These are phyloP conservation scores for Sarcophaga variegata DNA, from an alignment of 2,888 invertebrate genomes.

Conservation along the genomic window DNA sequence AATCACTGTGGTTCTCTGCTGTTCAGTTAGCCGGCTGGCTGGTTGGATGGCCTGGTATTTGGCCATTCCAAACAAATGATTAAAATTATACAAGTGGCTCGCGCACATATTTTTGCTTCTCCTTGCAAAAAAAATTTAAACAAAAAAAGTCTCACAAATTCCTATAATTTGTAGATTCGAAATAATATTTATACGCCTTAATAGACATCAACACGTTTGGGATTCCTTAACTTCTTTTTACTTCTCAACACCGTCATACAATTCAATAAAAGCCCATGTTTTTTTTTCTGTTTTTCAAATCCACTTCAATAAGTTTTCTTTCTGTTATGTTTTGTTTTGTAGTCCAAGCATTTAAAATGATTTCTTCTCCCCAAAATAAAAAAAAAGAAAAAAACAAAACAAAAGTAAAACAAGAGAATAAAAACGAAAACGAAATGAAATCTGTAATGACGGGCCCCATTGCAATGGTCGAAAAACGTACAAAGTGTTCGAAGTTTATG, in stretches of 20 bases:
- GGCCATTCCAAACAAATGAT: constrained; percentile 74
- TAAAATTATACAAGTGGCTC: constrained; percentile 72
- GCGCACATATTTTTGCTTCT: constrained; percentile 60
- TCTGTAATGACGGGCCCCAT: neutral
- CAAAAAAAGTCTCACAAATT: constrained; percentile 24
- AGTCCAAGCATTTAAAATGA: too few species aligned
- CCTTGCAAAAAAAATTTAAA: neutral
- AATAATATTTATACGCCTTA: constrained; percentile 77
- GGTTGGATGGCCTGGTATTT: constrained; percentile 62
- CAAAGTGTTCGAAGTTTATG: constrained; percentile 64
- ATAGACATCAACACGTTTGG: constrained; percentile 77
- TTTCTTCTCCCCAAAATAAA: constrained; percentile 19
- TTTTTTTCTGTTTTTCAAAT: constrained; percentile 35
- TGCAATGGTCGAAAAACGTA: constrained; percentile 50
- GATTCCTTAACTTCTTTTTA: constrained; percentile 9
- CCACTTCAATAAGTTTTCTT: neutral
- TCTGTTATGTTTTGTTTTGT: neutral
- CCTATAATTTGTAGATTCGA: constrained; percentile 71
- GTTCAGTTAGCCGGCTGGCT: neutral
- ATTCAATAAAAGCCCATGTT: constrained; percentile 51
- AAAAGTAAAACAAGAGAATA: constrained; percentile 21
- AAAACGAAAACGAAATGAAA: constrained; percentile 18
- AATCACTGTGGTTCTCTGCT: constrained; percentile 4
- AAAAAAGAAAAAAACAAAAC: constrained; percentile 4
- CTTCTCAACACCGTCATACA: constrained; percentile 63